Evolutionary conservation across 2,113 vertebrate species (phyloP).

Genomic region (Nanorana parkeri): DNA sequence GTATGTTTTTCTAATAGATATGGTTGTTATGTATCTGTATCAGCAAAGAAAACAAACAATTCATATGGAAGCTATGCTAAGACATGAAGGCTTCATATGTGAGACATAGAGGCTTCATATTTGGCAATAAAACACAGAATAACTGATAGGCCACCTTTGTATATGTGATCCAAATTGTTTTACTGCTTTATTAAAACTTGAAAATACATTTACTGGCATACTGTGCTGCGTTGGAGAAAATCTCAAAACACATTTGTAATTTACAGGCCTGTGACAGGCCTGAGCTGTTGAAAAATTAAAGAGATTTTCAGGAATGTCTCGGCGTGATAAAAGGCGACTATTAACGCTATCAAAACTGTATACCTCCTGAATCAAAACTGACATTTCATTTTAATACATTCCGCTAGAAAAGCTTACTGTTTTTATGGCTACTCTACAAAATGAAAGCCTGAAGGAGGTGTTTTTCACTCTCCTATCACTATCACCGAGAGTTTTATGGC

Average conservation of each 20-base stretch:
- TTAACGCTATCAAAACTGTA: slow-evolving; percentile 76
- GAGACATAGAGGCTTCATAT: not conserved
- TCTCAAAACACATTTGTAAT: slow-evolving; percentile 74
- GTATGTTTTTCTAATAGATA: no score
- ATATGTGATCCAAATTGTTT: slow-evolving; percentile 69
- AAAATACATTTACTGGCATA: slow-evolving; percentile 71
- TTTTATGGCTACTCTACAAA: slow-evolving; percentile 74
- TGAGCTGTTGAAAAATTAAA: slow-evolving; percentile 74
- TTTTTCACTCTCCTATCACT: slow-evolving; percentile 84
- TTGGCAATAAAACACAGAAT: slow-evolving; percentile 19
- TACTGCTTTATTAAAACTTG: slow-evolving; percentile 68
- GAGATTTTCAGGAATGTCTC: slow-evolving; percentile 72
- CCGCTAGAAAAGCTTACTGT: slow-evolving; percentile 67
- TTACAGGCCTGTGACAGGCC: slow-evolving; percentile 74
- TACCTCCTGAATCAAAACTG: slow-evolving; percentile 71
- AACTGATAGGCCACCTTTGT: slow-evolving; percentile 64
- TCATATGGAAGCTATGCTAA: no score
- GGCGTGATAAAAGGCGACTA: slow-evolving; percentile 72
- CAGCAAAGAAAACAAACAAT: no score
- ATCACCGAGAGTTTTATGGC: slow-evolving; percentile 83
- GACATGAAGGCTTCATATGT: not conserved
- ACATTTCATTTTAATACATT: slow-evolving; percentile 73
- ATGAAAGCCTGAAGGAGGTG: slow-evolving; percentile 73
- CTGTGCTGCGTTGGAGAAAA: slow-evolving; percentile 64
- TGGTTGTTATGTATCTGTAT: no score